phyloP scores from a whole-genome alignment of 2,888 invertebrate species.

The Drosophila ezoana region DNA sequence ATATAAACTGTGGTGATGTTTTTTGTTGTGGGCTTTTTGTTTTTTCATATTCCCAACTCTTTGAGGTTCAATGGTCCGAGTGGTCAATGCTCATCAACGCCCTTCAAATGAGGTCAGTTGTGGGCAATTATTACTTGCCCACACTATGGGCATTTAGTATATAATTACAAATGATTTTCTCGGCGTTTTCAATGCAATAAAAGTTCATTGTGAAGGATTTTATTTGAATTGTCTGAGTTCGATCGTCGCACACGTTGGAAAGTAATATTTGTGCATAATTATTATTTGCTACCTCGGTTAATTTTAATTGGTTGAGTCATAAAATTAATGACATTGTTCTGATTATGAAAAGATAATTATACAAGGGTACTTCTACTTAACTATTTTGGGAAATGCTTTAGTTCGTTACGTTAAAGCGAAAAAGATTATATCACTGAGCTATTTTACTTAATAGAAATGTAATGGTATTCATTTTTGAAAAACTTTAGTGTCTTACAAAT shows the following conservation, averaged over 20 bases:
- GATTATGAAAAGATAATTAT: constrained; percentile 21
- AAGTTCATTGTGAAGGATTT: constrained; percentile 75
- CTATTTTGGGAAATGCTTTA: not conserved
- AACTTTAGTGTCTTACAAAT: not conserved
- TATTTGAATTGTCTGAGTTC: constrained; percentile 9
- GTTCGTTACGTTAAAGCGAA: too few species aligned
- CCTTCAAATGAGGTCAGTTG: constrained; percentile 70
- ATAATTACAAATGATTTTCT: constrained; percentile 45
- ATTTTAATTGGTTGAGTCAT: not conserved
- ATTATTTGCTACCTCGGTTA: constrained; percentile 17
- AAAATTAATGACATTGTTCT: constrained; percentile 31
- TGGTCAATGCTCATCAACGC: constrained; percentile 73
- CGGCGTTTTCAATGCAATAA: constrained; percentile 36
- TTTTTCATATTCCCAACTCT: constrained; percentile 36
- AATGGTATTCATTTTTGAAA: too few species aligned
- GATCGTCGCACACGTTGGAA: constrained; percentile 5
- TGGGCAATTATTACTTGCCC: constrained; percentile 45
- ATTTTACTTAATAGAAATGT: too few species aligned
- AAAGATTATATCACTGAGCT: too few species aligned
- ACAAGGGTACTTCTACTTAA: not conserved
- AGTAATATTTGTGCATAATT: constrained; percentile 20
- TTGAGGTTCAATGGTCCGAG: constrained; percentile 61
- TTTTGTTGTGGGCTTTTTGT: constrained; percentile 13
- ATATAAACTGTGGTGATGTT: constrained; percentile 45
- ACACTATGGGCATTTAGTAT: constrained; percentile 4